Conservation (phyloP, 2,113 vertebrate genomes). For the Sebastes fasciatus region DNA sequence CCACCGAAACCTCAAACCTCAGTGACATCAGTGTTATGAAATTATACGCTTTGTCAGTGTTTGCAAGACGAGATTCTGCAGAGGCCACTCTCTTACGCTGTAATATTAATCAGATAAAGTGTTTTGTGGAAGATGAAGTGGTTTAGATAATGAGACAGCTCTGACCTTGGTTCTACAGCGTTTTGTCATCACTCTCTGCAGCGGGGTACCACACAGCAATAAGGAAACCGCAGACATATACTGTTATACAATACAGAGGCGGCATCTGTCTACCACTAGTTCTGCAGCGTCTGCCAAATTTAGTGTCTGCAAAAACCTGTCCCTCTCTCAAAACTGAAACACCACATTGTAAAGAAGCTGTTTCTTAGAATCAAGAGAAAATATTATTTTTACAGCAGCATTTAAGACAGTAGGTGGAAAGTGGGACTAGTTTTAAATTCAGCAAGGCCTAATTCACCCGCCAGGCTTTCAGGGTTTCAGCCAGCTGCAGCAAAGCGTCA, state of each 20-base stretch:
- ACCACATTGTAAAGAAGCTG: neutral
- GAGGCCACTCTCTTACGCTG: too few species aligned
- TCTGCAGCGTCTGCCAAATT: constrained; percentile 6
- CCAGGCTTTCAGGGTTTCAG: constrained; percentile 17
- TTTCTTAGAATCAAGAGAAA: neutral
- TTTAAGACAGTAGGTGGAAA: neutral
- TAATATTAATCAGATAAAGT: constrained; percentile 60
- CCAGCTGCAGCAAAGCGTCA: constrained; percentile 8
- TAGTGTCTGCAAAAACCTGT: constrained; percentile 1
- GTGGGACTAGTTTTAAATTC: neutral
- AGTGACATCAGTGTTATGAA: neutral
- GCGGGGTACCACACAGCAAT: constrained; percentile 3
- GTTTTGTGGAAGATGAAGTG: constrained; percentile 47
- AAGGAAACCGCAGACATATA: constrained; percentile 20
- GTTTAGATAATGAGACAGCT: constrained; percentile 33
- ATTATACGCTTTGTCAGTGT: neutral
- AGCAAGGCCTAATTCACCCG: neutral
- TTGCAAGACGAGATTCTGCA: neutral
- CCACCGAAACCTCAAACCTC: neutral
- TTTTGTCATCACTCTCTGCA: constrained; percentile 37
- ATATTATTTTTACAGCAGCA: neutral
- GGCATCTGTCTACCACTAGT: constrained; percentile 4
- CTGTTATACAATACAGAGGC: neutral
- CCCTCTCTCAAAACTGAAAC: constrained; percentile 2
- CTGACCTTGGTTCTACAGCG: constrained; percentile 52